Percentiles rank a stretch among this genome's conserved stretches.
These are phyloP conservation scores for Heliconius eleuchia DNA, from an alignment of 1,140 invertebrate species.

Conservation along the genomic window DNA sequence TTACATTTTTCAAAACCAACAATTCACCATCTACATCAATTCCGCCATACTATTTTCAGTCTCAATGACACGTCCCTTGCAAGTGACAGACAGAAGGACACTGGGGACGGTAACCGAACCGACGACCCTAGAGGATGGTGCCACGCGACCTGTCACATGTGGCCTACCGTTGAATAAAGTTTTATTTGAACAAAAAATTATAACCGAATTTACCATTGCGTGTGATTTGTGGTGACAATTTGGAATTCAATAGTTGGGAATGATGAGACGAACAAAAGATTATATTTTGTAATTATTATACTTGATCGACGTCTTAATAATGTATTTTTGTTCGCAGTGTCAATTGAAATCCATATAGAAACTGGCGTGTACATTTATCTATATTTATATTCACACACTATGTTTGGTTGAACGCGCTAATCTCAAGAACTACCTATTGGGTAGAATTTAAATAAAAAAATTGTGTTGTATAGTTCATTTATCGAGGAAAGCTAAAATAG, in stretches of 20 bases:
- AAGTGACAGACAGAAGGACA: conserved; percentile 27
- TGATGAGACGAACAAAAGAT: not conserved
- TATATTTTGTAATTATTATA: too few species aligned
- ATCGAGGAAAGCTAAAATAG: too few species aligned
- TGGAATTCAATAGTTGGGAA: not conserved
- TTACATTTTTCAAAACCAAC: not conserved
- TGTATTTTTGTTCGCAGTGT: not conserved
- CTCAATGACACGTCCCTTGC: conserved; percentile 21
- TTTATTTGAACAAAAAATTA: conserved; percentile 26
- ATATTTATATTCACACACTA: too few species aligned
- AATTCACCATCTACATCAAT: not conserved
- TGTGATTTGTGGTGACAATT: not conserved
- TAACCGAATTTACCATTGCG: not conserved
- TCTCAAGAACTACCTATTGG: too few species aligned
- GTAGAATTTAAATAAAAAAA: too few species aligned
- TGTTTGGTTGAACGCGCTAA: too few species aligned
- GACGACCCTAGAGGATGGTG: conserved; percentile 34
- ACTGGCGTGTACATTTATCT: too few species aligned
- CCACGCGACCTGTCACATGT: conserved; percentile 36
- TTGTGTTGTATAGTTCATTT: too few species aligned
- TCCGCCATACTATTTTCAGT: not conserved
- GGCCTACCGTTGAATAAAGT: conserved; percentile 20
- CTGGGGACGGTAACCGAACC: conserved; percentile 37
- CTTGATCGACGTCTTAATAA: not conserved
- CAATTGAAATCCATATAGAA: not conserved